Conservation (phyloP, 1,140 invertebrate genomes). For the Heliothis virescens region DNA sequence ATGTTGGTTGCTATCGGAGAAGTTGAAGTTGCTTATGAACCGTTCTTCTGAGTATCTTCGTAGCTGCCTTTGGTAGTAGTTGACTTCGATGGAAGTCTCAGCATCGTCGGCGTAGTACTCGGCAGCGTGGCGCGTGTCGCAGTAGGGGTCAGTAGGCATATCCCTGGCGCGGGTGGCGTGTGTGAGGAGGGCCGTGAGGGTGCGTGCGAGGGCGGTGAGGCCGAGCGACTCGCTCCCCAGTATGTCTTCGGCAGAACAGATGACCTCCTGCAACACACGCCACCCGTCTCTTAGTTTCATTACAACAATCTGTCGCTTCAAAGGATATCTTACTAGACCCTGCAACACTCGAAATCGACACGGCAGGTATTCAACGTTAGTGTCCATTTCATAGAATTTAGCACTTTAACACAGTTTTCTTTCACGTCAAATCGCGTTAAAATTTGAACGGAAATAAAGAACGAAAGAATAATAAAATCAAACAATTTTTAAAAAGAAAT, state of each 20-base stretch:
- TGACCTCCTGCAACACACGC: conserved; percentile 91
- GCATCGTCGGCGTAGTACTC: conserved; percentile 28
- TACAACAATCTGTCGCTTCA: conserved; percentile 60
- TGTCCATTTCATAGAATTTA: not conserved
- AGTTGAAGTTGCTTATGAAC: conserved; percentile 82
- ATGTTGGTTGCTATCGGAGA: conserved; percentile 59
- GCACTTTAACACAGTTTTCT: not conserved
- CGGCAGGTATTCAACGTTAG: conserved; percentile 35
- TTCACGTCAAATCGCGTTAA: conserved; percentile 12
- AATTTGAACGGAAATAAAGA: not conserved
- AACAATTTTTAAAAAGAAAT: not conserved
- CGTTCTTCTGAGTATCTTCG: conserved; percentile 77
- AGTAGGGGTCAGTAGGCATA: conserved; percentile 69
- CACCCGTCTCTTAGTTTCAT: conserved; percentile 84
- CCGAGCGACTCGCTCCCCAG: conserved; percentile 82
- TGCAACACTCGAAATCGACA: conserved; percentile 72
- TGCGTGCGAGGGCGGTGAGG: conserved; percentile 80
- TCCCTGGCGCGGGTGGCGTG: conserved; percentile 81
- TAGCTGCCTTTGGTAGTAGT: conserved; percentile 70
- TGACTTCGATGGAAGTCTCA: conserved; percentile 64
- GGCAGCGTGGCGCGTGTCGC: conserved; percentile 43
- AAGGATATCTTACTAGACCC: conserved; percentile 73
- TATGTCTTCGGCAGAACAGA: conserved; percentile 91
- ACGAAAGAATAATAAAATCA: not conserved
- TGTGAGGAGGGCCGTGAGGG: conserved; percentile 86